These are phyloP conservation scores for Porites evermanni DNA, from an alignment of 92 coral and sea anemone species.

Conservation along the genomic window DNA sequence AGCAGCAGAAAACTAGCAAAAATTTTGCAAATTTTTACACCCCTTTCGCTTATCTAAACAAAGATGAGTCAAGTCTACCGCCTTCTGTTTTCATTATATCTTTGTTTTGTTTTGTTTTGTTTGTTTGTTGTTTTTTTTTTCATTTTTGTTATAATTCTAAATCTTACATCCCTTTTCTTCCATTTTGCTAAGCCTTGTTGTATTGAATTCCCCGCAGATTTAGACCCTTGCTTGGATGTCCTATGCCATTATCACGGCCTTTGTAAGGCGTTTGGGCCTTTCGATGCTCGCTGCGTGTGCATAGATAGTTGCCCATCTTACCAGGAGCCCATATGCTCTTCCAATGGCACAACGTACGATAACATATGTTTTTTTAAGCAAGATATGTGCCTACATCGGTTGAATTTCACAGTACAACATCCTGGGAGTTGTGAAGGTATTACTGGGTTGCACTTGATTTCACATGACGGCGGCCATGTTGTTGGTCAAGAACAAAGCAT, in stretches of 20 bases:
- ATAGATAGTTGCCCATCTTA: constrained; percentile 52
- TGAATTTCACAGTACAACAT: constrained; percentile 59
- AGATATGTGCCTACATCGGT: constrained; percentile 44
- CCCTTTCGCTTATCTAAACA: too few relatives aligned
- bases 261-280: constrained; percentile 67
- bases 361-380: constrained; percentile 60
- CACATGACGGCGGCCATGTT: background rate
- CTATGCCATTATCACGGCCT: constrained; percentile 55
- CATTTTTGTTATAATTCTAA: background rate
- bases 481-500: background rate
- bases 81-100: too few relatives aligned
- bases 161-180: too few relatives aligned
- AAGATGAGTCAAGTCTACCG: too few relatives aligned
- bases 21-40: background rate
- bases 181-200: background rate
- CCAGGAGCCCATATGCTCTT: constrained; percentile 68
- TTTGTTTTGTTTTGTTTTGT: too few relatives aligned
- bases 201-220: constrained; percentile 17
- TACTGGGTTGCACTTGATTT: background rate
- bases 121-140: background rate
- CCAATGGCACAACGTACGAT: constrained; percentile 60
- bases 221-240: constrained; percentile 63
- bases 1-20: background rate
- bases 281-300: constrained; percentile 70
- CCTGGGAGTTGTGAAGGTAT: constrained; percentile 78